Percentiles rank a stretch among this genome's conserved stretches.
These are phyloP conservation scores for Otolemur garnettii DNA, from an alignment of 2,113 vertebrate genomes.

Conservation along the genomic window DNA sequence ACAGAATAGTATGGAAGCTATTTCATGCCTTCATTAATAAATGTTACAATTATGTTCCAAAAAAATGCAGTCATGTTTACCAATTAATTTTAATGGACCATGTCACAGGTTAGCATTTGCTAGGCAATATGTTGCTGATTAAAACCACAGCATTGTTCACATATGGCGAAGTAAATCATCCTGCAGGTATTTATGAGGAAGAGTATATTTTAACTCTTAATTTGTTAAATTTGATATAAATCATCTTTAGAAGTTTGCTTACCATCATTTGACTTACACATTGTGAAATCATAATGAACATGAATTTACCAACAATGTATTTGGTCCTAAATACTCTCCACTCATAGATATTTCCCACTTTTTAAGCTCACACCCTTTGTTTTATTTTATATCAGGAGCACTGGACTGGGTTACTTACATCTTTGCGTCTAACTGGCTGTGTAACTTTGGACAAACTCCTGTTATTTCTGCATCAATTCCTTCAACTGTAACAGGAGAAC, in stretches of 20 bases:
- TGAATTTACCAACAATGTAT: conserved; percentile 35
- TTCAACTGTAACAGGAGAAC: neutral
- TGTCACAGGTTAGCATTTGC: conserved; percentile 61
- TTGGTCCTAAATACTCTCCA: conserved; percentile 8
- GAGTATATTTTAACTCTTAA: conserved; percentile 78
- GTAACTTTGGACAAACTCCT: neutral
- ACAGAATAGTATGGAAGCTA: conserved; percentile 7
- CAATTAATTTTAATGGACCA: conserved; percentile 67
- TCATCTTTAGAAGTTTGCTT: conserved; percentile 66
- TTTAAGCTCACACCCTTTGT: neutral
- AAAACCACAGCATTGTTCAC: conserved; percentile 63
- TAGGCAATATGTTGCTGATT: conserved; percentile 71
- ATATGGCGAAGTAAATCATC: conserved; percentile 75
- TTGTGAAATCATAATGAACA: conserved; percentile 4
- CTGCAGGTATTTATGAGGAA: conserved; percentile 64
- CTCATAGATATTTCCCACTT: neutral
- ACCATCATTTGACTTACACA: conserved; percentile 9
- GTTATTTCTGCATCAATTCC: neutral
- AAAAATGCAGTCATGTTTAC: conserved; percentile 68
- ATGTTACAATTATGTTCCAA: conserved; percentile 64
- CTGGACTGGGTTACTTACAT: neutral
- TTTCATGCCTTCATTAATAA: conserved; percentile 73
- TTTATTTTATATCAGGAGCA: neutral
- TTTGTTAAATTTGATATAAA: conserved; percentile 65
- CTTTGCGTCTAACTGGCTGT: neutral